Base-by-base conservation (phyloP, 30 jellyfish, hydroid and myxozoan species). In the Rhopilema esculentum region DNA sequence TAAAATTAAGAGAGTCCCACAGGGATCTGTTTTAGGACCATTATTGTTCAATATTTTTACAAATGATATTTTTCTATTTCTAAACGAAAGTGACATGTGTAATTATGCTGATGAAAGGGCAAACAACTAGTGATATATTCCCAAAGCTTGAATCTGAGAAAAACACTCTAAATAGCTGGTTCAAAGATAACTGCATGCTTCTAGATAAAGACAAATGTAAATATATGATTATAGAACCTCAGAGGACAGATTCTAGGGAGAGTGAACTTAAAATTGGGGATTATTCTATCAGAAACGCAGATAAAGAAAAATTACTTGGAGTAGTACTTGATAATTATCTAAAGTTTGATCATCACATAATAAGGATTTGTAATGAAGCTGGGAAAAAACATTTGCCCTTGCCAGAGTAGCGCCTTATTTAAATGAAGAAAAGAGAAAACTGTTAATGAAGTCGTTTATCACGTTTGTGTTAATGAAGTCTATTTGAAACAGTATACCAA, bases 401-500 rank as follows among this genome's bases (percentile, higher is more conserved):
- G 77, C 79, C 30, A 78, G 88, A 52, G 23, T 78, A 78, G 79
- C 66, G 20, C 88, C 77, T 67, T 67, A 67, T 67, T 20, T 67
- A 20, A 21, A 67, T 67, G 49, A 20, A 23, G 77, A 0, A 23
- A 67, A 67, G 77, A 0, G 77, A 67, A 67, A 64, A 67, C 40
- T 67, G 77, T 67, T 67, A 67, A 67, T 0, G 77, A 67, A 67
- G 29, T 20, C 77, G 29, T 0, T 16, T 67, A 17, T 23, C 49
- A 23, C n/a, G n/a, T n/a, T n/a, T n/a, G n/a, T n/a, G n/a, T n/a
- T n/a, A n/a, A n/a, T n/a, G n/a, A n/a, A n/a, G n/a, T n/a, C n/a
- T n/a, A n/a, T n/a, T n/a, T n/a, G n/a, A n/a, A n/a, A n/a, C n/a
- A n/a, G n/a, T n/a, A n/a, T n/a, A n/a, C n/a, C n/a, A n/a, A n/a